These are phyloP conservation scores for Sebastes cheni DNA, from an alignment of 2,797 vertebrate species.

Conservation along the genomic window DNA sequence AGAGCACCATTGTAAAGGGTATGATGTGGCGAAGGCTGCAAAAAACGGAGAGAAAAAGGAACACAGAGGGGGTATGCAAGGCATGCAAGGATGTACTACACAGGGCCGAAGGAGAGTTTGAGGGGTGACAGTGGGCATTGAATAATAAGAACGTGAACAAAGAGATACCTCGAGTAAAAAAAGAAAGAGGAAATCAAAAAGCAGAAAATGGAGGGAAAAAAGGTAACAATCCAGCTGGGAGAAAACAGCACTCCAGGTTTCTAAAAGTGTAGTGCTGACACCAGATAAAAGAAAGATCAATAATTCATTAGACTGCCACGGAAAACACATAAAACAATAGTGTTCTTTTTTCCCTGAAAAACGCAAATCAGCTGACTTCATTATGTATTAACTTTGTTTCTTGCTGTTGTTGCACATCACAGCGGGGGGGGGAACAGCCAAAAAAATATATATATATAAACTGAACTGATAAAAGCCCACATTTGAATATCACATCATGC, in stretches of 20 bases:
- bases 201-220: not conserved
- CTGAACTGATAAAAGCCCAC: slow-evolving; percentile 55
- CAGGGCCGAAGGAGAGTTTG: slow-evolving; percentile 18
- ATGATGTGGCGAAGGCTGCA: slow-evolving; percentile 19
- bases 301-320: slow-evolving; percentile 80
- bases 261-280: slow-evolving; percentile 69
- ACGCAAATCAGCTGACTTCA: slow-evolving; percentile 74
- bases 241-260: slow-evolving; percentile 51
- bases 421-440: not conserved
- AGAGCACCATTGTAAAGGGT: slow-evolving; percentile 31
- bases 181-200: slow-evolving; percentile 3
- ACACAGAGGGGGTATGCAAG: not conserved
- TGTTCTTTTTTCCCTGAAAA: slow-evolving; percentile 68
- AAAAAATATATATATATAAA: slow-evolving; percentile 27
- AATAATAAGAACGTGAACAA: slow-evolving; percentile 8
- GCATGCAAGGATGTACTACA: slow-evolving; percentile 11
- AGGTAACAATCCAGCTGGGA: slow-evolving; percentile 26
- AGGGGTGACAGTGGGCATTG: not conserved
- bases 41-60: not conserved
- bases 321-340: slow-evolving; percentile 73
- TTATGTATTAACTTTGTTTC: slow-evolving; percentile 64
- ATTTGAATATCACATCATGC: slow-evolving; percentile 55
- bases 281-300: slow-evolving; percentile 79
- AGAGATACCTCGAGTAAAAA: not conserved
- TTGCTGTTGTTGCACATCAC: slow-evolving; percentile 33